phyloP scores from a whole-genome alignment of 2,113 vertebrate species.

The Apteryx owenii region DNA sequence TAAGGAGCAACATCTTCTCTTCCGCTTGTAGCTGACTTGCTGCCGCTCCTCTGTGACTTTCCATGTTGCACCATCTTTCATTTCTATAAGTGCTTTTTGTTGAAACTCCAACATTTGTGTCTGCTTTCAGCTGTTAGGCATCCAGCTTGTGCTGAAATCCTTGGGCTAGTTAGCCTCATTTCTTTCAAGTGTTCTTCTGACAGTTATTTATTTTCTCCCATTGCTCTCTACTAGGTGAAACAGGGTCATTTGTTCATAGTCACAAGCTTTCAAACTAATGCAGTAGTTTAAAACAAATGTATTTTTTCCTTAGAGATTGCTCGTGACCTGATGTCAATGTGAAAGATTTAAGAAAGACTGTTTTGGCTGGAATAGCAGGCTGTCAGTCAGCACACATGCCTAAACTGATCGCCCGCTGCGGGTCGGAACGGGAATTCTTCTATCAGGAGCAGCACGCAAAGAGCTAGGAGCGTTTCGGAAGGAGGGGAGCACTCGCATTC shows the following conservation, averaged over 20 bases:
- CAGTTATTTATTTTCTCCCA: not conserved
- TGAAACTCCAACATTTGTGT: rapidly evolving
- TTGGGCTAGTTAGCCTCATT: not conserved
- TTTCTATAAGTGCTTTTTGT: not conserved
- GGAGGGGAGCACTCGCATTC: slow-evolving; percentile 16
- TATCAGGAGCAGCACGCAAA: slow-evolving; percentile 3
- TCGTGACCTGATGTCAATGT: not conserved
- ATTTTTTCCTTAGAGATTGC: not conserved
- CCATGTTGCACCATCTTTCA: not conserved
- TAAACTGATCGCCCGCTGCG: slow-evolving; percentile 29
- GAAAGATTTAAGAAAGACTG: slow-evolving; percentile 8
- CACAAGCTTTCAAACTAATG: not conserved
- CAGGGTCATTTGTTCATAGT: not conserved
- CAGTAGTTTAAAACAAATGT: not conserved
- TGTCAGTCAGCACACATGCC: slow-evolving; percentile 34
- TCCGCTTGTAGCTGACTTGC: not conserved
- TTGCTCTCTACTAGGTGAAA: not conserved
- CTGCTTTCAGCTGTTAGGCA: not conserved
- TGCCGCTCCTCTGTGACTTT: not conserved
- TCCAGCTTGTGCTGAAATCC: not conserved
- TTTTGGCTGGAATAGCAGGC: slow-evolving; percentile 49
- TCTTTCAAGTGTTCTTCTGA: not conserved
- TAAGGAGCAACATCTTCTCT: not conserved
- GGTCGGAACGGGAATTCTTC: slow-evolving; percentile 8
- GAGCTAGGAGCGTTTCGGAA: not conserved